Conservation (phyloP, 30 jellyfish, hydroid and myxozoan species). For the Aurelia aurita region DNA sequence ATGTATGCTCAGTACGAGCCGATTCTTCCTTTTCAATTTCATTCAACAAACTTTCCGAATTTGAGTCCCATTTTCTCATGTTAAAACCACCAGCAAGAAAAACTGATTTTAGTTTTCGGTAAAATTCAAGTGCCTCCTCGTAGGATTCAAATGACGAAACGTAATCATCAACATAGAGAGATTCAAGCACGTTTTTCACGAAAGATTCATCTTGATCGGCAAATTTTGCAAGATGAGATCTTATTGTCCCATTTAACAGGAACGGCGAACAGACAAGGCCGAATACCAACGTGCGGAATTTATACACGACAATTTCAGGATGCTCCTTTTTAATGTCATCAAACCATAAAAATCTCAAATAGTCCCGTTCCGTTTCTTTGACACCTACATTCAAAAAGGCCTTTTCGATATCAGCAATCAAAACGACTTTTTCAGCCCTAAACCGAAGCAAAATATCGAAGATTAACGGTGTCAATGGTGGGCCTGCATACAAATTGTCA, state of each 20-base stretch:
- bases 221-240: neutral
- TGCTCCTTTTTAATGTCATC: neutral
- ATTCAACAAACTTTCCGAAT: neutral
- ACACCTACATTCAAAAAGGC: neutral
- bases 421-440: constrained; percentile 6
- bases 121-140: neutral
- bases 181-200: neutral
- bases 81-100: neutral
- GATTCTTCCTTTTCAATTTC: neutral
- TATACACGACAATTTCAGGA: neutral
- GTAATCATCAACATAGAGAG: constrained; percentile 4
- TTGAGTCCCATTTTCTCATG: constrained; percentile 4
- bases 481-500: constrained; percentile 23
- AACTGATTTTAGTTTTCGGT: neutral
- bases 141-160: neutral
- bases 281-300: neutral
- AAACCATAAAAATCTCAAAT: no score
- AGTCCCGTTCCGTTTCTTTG: neutral
- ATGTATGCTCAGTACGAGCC: neutral
- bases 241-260: neutral
- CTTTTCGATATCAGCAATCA: constrained; percentile 19
- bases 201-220: neutral
- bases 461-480: neutral
- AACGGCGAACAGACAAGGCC: neutral
- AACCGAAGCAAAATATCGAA: constrained; percentile 24